Evolutionary conservation across 2,797 vertebrate genomes (phyloP).

Genomic region (Gila robusta): DNA sequence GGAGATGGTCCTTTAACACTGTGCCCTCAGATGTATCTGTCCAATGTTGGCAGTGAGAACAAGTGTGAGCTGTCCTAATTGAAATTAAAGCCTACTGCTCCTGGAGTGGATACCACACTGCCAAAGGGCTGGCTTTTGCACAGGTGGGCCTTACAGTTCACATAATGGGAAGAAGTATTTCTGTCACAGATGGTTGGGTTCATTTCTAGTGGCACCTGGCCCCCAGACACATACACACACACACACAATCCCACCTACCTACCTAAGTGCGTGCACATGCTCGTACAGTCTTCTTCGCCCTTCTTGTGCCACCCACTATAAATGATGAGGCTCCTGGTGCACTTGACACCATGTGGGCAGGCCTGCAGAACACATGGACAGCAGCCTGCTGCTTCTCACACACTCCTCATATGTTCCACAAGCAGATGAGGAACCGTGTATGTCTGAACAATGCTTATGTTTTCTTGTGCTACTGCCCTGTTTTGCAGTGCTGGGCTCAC

Average conservation of each 20-base stretch:
- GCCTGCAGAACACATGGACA: constrained; percentile 42
- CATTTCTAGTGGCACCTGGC: constrained; percentile 60
- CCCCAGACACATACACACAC: constrained; percentile 37
- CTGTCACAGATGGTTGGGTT: constrained; percentile 62
- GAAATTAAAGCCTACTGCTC: constrained; percentile 43
- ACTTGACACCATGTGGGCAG: constrained; percentile 54
- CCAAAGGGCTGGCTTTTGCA: constrained; percentile 49
- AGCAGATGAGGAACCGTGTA: constrained; percentile 1
- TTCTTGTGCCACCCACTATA: constrained; percentile 53
- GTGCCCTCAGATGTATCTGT: constrained; percentile 24
- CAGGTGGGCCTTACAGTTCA: constrained; percentile 54
- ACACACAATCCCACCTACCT: constrained; percentile 30
- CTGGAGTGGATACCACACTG: constrained; percentile 37
- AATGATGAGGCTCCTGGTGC: constrained; percentile 58
- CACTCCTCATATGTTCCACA: constrained; percentile 33
- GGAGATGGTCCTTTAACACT: constrained; percentile 19
- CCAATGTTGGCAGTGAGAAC: constrained; percentile 25
- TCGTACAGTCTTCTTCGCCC: constrained; percentile 11
- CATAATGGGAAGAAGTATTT: constrained; percentile 55
- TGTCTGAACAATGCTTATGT: constrained; percentile 1
- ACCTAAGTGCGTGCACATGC: constrained; percentile 27
- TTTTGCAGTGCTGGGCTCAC: constrained; percentile 22
- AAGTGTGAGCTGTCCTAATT: constrained; percentile 48
- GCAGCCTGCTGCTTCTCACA: constrained; percentile 37
- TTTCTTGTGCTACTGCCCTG: constrained; percentile 18